Conservation (phyloP, 2,797 vertebrate species). For the Premnoplex brunnescens region DNA sequence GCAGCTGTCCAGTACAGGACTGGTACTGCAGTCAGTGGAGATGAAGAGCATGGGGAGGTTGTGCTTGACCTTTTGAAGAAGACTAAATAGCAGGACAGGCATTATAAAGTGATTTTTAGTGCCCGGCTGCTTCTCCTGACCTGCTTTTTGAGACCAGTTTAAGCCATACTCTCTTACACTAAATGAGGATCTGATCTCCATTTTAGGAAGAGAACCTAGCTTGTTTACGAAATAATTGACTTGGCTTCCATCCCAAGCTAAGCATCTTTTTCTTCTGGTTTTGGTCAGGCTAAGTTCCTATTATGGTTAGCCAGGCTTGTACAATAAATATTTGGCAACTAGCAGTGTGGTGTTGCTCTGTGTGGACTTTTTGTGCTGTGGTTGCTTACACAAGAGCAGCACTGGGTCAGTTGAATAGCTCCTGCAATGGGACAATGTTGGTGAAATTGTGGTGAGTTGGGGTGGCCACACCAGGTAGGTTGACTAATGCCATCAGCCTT, state of each 20-base stretch:
- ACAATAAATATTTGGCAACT: constrained; percentile 37
- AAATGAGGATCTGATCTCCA: background rate
- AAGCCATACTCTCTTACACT: background rate
- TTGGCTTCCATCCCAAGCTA: background rate
- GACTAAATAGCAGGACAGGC: background rate
- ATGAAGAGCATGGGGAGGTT: background rate
- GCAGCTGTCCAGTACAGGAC: background rate
- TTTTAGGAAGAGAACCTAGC: background rate
- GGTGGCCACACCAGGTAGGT: background rate
- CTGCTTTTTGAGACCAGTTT: background rate
- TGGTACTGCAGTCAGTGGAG: background rate
- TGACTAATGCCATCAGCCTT: background rate
- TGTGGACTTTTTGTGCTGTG: background rate
- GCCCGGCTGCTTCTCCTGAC: background rate
- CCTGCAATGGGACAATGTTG: background rate
- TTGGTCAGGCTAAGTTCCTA: background rate
- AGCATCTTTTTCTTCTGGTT: background rate
- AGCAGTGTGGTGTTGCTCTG: background rate
- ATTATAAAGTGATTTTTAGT: background rate
- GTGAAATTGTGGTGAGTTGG: background rate
- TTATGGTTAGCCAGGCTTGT: constrained; percentile 39
- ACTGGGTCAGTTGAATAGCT: background rate
- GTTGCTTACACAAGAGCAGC: background rate
- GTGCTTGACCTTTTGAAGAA: background rate
- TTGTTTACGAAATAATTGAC: constrained; percentile 11